Conservation (phyloP, 2,888 invertebrate species). For the Caenorhabditis sp. region DNA sequence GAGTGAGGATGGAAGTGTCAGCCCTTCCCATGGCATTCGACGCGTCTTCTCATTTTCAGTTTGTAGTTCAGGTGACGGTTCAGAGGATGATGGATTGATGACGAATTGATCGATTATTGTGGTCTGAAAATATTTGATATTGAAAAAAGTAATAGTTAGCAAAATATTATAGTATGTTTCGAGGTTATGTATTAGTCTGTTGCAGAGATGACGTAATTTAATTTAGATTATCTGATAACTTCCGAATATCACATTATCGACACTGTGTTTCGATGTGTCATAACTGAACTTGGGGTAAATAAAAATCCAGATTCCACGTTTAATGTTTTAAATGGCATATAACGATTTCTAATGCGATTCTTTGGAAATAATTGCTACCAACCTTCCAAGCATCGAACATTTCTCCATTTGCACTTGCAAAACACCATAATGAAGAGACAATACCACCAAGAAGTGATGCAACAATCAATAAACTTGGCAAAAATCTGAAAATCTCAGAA, state of each 20-base stretch:
- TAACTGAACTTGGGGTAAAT: too few relatives aligned
- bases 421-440: constrained; percentile 25
- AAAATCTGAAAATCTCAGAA: constrained; percentile 8
- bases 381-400: constrained; percentile 30
- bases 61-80: background rate
- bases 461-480: constrained; percentile 13
- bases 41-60: constrained; percentile 24
- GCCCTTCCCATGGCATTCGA: constrained; percentile 46
- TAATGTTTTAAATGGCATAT: too few relatives aligned
- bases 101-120: constrained; percentile 1
- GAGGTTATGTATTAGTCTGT: too few relatives aligned
- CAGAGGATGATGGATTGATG: background rate
- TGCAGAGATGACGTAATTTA: too few relatives aligned
- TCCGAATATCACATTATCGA: too few relatives aligned
- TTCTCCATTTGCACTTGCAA: constrained; percentile 35
- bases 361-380: background rate
- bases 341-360: constrained; percentile 1
- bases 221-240: too few relatives aligned
- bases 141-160: too few relatives aligned
- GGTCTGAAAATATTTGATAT: background rate
- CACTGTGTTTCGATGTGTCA: too few relatives aligned
- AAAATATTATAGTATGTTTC: too few relatives aligned
- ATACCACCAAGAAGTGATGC: constrained; percentile 15
- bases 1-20: constrained; percentile 29
- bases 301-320: too few relatives aligned